phyloP scores from a whole-genome alignment of 2,888 invertebrate species.

The Dynastes hyllus region DNA sequence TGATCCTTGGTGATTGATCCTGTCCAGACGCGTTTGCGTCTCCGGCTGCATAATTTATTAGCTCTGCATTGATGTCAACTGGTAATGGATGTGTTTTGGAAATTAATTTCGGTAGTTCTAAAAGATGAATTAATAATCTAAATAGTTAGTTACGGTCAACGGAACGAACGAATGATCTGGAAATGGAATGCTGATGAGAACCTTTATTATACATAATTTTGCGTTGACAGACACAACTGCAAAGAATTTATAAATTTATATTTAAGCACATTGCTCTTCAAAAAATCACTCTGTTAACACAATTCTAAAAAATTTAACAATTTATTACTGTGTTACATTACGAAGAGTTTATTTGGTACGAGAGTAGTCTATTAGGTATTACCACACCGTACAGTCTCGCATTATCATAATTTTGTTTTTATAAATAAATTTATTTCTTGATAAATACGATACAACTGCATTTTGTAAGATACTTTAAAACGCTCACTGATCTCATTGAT shows the following conservation, averaged over 20 bases:
- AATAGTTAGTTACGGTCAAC: slow-evolving; percentile 54
- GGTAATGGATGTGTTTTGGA: slow-evolving; percentile 67
- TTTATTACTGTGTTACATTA: too few relatives aligned
- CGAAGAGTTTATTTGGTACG: too few relatives aligned
- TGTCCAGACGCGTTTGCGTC: slow-evolving; percentile 59
- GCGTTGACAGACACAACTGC: not conserved
- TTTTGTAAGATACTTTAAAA: too few relatives aligned
- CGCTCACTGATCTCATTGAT: too few relatives aligned
- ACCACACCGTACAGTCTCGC: too few relatives aligned
- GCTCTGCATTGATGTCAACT: slow-evolving; percentile 63
- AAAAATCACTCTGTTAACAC: too few relatives aligned
- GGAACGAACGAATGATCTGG: slow-evolving; percentile 59
- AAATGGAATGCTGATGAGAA: slow-evolving; percentile 53
- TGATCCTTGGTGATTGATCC: slow-evolving; percentile 60
- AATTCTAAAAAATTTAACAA: too few relatives aligned
- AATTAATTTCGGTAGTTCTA: slow-evolving; percentile 67
- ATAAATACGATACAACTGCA: too few relatives aligned
- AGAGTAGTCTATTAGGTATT: too few relatives aligned
- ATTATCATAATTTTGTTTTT: too few relatives aligned
- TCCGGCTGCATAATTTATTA: slow-evolving; percentile 62
- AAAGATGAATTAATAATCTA: slow-evolving; percentile 66
- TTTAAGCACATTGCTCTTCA: too few relatives aligned
- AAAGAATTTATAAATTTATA: not conserved
- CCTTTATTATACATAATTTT: slow-evolving; percentile 25
- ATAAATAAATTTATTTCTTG: too few relatives aligned